Evolutionary conservation across 2,888 invertebrate genomes (phyloP).

Genomic region (Spilosoma lubricipeda): DNA sequence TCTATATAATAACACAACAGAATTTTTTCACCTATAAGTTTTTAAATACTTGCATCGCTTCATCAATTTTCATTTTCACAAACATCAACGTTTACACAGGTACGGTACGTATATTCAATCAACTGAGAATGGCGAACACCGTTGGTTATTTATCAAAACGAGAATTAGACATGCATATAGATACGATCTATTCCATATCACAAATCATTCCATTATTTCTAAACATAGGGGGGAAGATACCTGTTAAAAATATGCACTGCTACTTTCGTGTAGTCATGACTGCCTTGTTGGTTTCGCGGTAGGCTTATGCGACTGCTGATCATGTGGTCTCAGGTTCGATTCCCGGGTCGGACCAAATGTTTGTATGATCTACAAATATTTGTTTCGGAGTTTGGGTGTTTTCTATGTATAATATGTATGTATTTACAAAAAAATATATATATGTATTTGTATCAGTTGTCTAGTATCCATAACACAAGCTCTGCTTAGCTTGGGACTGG

Average conservation of each 20-base stretch:
- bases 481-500: too few relatives aligned
- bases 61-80: slow-evolving; percentile 30
- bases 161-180: slow-evolving; percentile 44
- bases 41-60: slow-evolving; percentile 21
- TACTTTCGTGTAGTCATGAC: background rate
- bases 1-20: slow-evolving; percentile 1
- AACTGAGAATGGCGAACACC: slow-evolving; percentile 36
- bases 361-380: too few relatives aligned
- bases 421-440: too few relatives aligned
- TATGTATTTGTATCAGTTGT: too few relatives aligned
- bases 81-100: slow-evolving; percentile 23
- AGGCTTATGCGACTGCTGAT: too few relatives aligned
- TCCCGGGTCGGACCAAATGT: too few relatives aligned
- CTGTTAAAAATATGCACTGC: background rate
- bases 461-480: too few relatives aligned
- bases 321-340: too few relatives aligned
- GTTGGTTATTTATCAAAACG: slow-evolving; percentile 31
- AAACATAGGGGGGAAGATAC: slow-evolving; percentile 12
- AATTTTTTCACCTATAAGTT: slow-evolving; percentile 14
- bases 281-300: too few relatives aligned
- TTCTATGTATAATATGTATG: too few relatives aligned
- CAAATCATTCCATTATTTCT: slow-evolving; percentile 35
- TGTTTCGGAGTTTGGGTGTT: too few relatives aligned
- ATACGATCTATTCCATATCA: slow-evolving; percentile 52
- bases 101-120: slow-evolving; percentile 39